Conservation (phyloP, 2,113 vertebrate species). For the Myxocyprinus asiaticus region DNA sequence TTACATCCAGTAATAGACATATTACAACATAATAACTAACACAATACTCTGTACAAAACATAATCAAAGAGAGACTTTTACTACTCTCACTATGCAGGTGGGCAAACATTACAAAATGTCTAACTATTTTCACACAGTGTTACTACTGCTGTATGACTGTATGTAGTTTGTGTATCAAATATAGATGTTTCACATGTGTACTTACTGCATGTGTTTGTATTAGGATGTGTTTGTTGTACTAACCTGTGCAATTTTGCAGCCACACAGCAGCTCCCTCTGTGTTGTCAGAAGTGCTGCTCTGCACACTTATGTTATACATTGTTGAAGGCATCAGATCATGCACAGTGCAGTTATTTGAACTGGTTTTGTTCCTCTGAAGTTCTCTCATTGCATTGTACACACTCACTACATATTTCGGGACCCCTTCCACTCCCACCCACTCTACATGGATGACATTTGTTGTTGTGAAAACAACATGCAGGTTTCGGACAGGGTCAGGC, state of each 20-base stretch:
- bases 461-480: neutral
- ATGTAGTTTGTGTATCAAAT: too few species aligned
- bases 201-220: neutral
- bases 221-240: conserved; percentile 24
- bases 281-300: conserved; percentile 37
- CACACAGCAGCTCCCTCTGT: conserved; percentile 14
- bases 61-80: neutral
- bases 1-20: too few species aligned
- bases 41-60: neutral
- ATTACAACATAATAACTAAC: neutral
- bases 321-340: conserved; percentile 53
- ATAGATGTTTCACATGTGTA: neutral
- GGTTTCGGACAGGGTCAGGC: conserved; percentile 19
- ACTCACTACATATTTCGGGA: conserved; percentile 10
- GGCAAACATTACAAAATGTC: too few species aligned
- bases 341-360: neutral
- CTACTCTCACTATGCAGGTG: neutral
- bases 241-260: conserved; percentile 60
- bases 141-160: too few species aligned
- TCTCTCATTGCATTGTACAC: neutral
- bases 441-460: neutral
- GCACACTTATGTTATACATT: conserved; percentile 55
- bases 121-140: too few species aligned
- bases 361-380: neutral
- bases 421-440: neutral